Evolutionary conservation across 1,140 invertebrate species (phyloP).

Genomic region (Leptinotarsa defecta): DNA sequence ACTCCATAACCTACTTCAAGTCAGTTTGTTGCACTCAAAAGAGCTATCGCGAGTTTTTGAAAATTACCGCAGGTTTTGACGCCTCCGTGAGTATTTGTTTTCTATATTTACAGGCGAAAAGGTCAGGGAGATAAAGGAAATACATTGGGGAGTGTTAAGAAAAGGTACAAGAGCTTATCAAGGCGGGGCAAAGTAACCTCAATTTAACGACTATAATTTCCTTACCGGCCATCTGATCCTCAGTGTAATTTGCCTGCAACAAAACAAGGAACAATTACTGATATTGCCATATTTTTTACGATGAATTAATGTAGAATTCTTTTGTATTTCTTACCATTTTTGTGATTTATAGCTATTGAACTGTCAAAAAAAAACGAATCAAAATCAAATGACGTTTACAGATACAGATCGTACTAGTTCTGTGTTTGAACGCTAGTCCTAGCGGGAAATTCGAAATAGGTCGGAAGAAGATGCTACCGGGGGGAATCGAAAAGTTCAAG

Average conservation of each 20-base stretch:
- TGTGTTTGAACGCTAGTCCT: not conserved
- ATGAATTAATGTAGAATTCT: not conserved
- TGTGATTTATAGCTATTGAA: not conserved
- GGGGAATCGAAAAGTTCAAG: not conserved
- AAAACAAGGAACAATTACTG: constrained; percentile 35
- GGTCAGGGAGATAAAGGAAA: constrained; percentile 10
- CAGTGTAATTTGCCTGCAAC: constrained; percentile 82
- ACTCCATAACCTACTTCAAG: constrained; percentile 33
- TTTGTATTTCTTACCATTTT: constrained; percentile 31
- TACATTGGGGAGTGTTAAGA: not conserved
- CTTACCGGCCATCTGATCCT: constrained; percentile 90
- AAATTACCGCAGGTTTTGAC: not conserved
- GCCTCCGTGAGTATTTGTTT: not conserved
- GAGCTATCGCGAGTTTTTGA: not conserved
- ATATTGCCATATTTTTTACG: not conserved
- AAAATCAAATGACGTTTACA: constrained; percentile 16
- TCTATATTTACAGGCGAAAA: not conserved
- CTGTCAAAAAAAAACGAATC: constrained; percentile 21
- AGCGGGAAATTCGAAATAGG: constrained; percentile 22
- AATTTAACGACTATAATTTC: constrained; percentile 55
- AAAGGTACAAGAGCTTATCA: constrained; percentile 26
- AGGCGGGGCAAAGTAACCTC: constrained; percentile 56
- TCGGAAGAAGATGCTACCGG: not conserved
- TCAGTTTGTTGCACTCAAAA: constrained; percentile 7
- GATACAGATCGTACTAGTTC: constrained; percentile 19